A percentile compares a stretch with the other conserved stretches of the same genome.
phyloP scores from a whole-genome alignment of 2,888 invertebrate species.

The Drosophila lacicola region DNA sequence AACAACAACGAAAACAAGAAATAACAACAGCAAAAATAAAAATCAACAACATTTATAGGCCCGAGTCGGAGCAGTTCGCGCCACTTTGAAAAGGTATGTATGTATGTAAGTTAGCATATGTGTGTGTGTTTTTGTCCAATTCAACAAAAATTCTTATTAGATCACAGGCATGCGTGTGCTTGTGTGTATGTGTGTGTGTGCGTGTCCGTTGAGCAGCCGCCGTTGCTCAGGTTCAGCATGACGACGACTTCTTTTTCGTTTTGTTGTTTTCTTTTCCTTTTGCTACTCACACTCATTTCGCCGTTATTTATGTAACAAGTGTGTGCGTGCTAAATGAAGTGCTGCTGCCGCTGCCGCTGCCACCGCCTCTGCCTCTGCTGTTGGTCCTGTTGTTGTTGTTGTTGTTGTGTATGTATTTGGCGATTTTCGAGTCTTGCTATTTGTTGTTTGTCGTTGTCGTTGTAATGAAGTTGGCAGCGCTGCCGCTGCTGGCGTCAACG shows the following conservation, averaged over 20 bases:
- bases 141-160: slow-evolving; percentile 64
- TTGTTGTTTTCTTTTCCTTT: slow-evolving; percentile 52
- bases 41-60: slow-evolving; percentile 56
- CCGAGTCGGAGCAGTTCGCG: slow-evolving; percentile 65
- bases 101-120: slow-evolving; percentile 17
- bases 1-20: slow-evolving; percentile 36
- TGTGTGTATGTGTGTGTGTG: slow-evolving; percentile 27
- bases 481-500: slow-evolving; percentile 17
- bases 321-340: slow-evolving; percentile 76
- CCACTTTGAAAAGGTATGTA: slow-evolving; percentile 73
- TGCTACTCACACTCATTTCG: slow-evolving; percentile 72
- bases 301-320: slow-evolving; percentile 83
- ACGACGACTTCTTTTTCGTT: slow-evolving; percentile 61
- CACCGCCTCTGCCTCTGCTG: not conserved
- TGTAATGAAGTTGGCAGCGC: slow-evolving; percentile 41
- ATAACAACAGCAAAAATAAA: slow-evolving; percentile 27
- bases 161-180: slow-evolving; percentile 56
- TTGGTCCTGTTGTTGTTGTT: slow-evolving; percentile 4
- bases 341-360: slow-evolving; percentile 30
- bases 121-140: slow-evolving; percentile 57
- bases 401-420: slow-evolving; percentile 48
- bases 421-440: slow-evolving; percentile 44
- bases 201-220: slow-evolving; percentile 39
- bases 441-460: slow-evolving; percentile 29
- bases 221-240: slow-evolving; percentile 73